Evolutionary conservation across 2,113 vertebrate species (phyloP), one percentile per base, ranked within the genome.

Genomic region (Macheiramphus alcinus): DNA sequence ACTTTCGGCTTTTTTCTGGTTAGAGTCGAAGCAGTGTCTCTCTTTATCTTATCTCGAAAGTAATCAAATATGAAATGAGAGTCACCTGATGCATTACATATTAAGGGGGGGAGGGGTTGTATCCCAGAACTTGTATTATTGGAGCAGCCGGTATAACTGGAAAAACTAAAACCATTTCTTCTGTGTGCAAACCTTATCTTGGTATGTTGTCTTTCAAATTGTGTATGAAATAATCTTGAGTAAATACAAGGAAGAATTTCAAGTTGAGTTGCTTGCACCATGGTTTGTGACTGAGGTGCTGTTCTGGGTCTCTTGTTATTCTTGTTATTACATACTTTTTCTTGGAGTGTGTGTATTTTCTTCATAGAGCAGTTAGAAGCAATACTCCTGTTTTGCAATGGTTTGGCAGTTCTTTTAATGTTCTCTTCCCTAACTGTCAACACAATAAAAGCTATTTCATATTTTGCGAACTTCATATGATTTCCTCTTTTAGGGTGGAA

Each of bases 131-230:
- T 82, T 45, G 92, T 82, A 20, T 34, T 93, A 71, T 95, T 90
- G 53, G 87, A 91, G 70, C 81, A 96, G 93, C 92, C 4, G 29
- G 96, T 96, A 80, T 88, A 90, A 96, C 96, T 96, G 94, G 96
- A 96, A 97, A 95, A 96, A 86, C 92, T 61, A 65, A 97, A 95
- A 13, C 25, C 4, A 13, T 85, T 89, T 86, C 43, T 82, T 91
- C 76, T 82, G 62, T 62, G 40, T 91, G 74, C 74, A 90, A 59
- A 53, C 63, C 71, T 94, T 95, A 91, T 81, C 94, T 95, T 92
- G 93, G 80, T 91, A 76, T 58, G 58, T 86, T 92, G 71, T 43
- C 85, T 97, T 90, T 90, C 42, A 70, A 83, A 80, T 13, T 58
- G 25, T 36, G 5, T 65, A 16, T 76, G 36, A 90, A 91, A 90